Percentiles rank a stretch among this genome's conserved stretches.
Conservation (phyloP, 1,140 invertebrate genomes). For the Drosophila quadrilineata region DNA sequence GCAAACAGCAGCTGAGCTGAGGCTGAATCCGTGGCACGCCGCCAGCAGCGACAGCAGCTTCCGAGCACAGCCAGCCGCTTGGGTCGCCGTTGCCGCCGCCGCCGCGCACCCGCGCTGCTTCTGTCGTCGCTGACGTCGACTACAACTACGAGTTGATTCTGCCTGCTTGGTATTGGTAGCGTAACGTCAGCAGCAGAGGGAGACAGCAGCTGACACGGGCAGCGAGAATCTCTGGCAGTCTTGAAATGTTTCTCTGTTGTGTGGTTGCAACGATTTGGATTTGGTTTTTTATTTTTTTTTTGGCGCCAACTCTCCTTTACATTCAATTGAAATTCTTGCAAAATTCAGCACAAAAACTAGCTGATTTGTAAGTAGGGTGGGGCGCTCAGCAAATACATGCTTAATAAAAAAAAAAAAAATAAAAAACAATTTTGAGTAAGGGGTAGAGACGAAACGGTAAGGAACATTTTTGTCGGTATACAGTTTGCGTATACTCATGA, state of each 20-base stretch:
- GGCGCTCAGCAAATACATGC: conserved; percentile 6
- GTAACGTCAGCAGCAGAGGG: conserved; percentile 37
- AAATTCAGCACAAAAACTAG: conserved; percentile 19
- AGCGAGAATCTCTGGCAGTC: conserved; percentile 34
- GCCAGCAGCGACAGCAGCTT: conserved; percentile 57
- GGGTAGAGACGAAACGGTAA: conserved; percentile 18
- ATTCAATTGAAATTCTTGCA: conserved; percentile 15
- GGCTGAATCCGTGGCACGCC: conserved; percentile 42
- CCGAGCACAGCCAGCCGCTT: conserved; percentile 46
- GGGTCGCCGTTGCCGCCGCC: not conserved
- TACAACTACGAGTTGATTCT: conserved; percentile 53
- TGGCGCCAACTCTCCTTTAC: conserved; percentile 25
- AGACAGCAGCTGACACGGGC: too few species aligned
- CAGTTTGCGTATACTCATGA: conserved; percentile 43
- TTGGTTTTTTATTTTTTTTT: too few species aligned
- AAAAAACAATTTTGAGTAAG: conserved; percentile 2
- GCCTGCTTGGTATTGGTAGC: conserved; percentile 33
- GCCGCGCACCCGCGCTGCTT: conserved; percentile 39
- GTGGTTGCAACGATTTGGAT: conserved; percentile 26
- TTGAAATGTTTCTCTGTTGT: conserved; percentile 18
- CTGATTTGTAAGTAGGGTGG: conserved; percentile 6
- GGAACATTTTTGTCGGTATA: conserved; percentile 35
- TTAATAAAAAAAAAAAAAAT: too few species aligned
- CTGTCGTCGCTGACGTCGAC: conserved; percentile 61
- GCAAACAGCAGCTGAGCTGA: conserved; percentile 33